Conservation (phyloP, 1,140 invertebrate genomes). For the Bicyclus anynana region DNA sequence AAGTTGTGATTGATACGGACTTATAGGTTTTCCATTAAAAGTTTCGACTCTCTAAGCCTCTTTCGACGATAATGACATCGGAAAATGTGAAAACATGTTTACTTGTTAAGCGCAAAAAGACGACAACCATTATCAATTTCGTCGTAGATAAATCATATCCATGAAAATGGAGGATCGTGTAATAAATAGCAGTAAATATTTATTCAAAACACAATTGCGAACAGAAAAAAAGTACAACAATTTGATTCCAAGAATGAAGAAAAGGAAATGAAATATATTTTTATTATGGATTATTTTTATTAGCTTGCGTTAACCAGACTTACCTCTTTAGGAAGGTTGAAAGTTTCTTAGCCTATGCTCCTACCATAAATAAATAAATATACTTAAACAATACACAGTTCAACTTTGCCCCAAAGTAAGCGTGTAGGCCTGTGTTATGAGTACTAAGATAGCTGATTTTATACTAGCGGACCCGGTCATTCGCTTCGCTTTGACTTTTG, state of each 20-base stretch:
- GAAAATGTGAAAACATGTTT: slow-evolving; percentile 2
- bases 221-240: neutral
- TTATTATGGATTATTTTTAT: too few relatives aligned
- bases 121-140: neutral
- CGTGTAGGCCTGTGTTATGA: too few relatives aligned
- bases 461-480: too few relatives aligned
- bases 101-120: neutral
- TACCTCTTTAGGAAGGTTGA: too few relatives aligned
- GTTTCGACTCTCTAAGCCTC: neutral
- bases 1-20: neutral
- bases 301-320: too few relatives aligned
- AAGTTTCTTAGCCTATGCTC: too few relatives aligned
- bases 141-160: neutral
- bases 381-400: too few relatives aligned
- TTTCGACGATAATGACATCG: neutral
- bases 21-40: neutral
- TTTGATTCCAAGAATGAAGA: neutral
- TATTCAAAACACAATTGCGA: neutral
- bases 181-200: slow-evolving; percentile 1
- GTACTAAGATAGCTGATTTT: too few relatives aligned
- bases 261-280: neutral
- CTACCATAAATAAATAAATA: too few relatives aligned
- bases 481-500: too few relatives aligned
- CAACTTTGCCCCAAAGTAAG: too few relatives aligned
- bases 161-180: neutral